Conservation (phyloP, 2,797 vertebrate genomes). For the Rousettus madagascariensis region DNA sequence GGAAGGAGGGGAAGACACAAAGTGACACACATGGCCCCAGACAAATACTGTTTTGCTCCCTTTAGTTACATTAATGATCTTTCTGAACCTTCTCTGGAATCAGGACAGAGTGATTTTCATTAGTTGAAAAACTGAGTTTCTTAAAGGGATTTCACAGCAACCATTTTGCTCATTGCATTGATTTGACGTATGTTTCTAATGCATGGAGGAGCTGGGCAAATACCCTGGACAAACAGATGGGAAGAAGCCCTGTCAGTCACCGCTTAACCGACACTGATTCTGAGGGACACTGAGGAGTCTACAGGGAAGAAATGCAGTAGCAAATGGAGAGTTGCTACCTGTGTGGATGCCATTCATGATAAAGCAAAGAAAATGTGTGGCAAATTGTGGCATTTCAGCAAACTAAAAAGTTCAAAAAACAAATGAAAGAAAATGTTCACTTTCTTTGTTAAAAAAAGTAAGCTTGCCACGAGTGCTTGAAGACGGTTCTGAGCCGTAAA, state of each 20-base stretch:
- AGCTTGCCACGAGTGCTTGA: slow-evolving; percentile 51
- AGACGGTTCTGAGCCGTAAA: slow-evolving; percentile 72
- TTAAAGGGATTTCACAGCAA: slow-evolving; percentile 72
- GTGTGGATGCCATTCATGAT: slow-evolving; percentile 66
- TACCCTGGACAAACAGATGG: slow-evolving; percentile 77
- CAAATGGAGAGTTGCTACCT: slow-evolving; percentile 75
- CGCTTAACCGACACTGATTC: slow-evolving; percentile 77
- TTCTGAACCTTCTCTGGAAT: slow-evolving; percentile 12
- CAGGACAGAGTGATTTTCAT: neutral
- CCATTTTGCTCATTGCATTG: slow-evolving; percentile 66
- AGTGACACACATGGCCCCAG: neutral
- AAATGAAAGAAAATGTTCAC: slow-evolving; percentile 32
- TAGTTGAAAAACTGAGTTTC: slow-evolving; percentile 53
- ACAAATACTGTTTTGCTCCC: neutral
- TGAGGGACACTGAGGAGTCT: slow-evolving; percentile 70
- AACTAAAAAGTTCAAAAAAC: slow-evolving; percentile 65
- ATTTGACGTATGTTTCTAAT: slow-evolving; percentile 66
- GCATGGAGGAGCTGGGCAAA: slow-evolving; percentile 72
- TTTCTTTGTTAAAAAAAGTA: slow-evolving; percentile 12
- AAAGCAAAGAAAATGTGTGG: slow-evolving; percentile 57
- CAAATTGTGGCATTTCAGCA: slow-evolving; percentile 70
- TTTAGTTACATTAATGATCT: neutral
- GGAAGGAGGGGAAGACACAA: neutral
- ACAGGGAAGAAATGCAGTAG: slow-evolving; percentile 57
- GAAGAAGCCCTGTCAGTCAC: slow-evolving; percentile 78